Conservation (phyloP, 2,888 invertebrate species). For the Carterocephalus palaemon region DNA sequence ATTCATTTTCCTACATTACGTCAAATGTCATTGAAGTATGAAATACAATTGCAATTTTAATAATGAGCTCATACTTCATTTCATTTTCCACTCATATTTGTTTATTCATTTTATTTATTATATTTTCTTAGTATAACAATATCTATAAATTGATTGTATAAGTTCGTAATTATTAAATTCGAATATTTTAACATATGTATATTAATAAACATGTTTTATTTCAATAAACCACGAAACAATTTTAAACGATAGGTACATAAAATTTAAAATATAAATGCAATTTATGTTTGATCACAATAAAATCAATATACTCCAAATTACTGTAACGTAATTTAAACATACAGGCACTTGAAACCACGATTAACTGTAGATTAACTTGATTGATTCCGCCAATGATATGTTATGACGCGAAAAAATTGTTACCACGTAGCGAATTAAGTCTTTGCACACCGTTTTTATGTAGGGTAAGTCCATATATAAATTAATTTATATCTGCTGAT, state of each 20-base stretch:
- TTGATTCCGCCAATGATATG: slow-evolving; percentile 45
- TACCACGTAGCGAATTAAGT: too few species aligned
- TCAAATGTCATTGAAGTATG: slow-evolving; percentile 77
- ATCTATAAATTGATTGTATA: slow-evolving; percentile 80
- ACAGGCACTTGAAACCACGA: slow-evolving; percentile 36
- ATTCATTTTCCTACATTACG: slow-evolving; percentile 75
- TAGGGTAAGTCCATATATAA: too few species aligned
- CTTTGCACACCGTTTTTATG: too few species aligned
- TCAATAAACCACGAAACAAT: slow-evolving; percentile 70
- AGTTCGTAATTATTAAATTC: slow-evolving; percentile 80
- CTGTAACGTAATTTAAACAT: slow-evolving; percentile 38
- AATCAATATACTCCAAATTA: slow-evolving; percentile 41
- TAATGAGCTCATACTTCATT: slow-evolving; percentile 72
- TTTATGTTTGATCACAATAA: slow-evolving; percentile 55
- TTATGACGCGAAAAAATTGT: slow-evolving; percentile 34
- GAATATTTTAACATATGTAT: slow-evolving; percentile 80
- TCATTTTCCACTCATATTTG: slow-evolving; percentile 74
- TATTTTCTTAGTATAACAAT: slow-evolving; percentile 80
- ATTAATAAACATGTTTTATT: slow-evolving; percentile 79
- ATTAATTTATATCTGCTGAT: too few species aligned
- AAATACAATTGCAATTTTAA: slow-evolving; percentile 71
- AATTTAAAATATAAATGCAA: slow-evolving; percentile 55
- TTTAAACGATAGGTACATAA: slow-evolving; percentile 57
- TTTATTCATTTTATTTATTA: slow-evolving; percentile 78
- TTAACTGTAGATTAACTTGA: slow-evolving; percentile 36